Evolutionary conservation across 2,888 invertebrate genomes (phyloP).

Genomic region (Xanthorhoe designata): DNA sequence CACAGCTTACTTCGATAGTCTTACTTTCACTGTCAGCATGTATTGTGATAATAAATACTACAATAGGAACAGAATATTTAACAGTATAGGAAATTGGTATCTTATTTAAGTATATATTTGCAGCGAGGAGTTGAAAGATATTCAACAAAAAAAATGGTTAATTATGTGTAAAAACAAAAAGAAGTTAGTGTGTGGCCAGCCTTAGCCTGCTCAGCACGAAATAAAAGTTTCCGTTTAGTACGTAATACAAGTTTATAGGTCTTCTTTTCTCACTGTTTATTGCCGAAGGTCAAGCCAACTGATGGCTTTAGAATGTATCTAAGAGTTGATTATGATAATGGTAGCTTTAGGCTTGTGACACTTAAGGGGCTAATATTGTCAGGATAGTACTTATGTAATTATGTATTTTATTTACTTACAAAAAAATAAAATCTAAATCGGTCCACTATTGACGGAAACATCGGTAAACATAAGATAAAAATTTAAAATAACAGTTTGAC

Average conservation of each 20-base stretch:
- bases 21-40: no score
- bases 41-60: no score
- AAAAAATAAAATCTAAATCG: no score
- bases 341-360: not conserved
- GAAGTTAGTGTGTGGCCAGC: not conserved
- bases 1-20: no score
- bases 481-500: not conserved
- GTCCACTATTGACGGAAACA: no score
- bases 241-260: constrained; percentile 2
- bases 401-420: no score
- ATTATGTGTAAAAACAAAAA: not conserved
- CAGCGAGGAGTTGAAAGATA: not conserved
- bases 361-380: no score
- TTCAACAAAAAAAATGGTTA: not conserved
- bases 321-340: not conserved
- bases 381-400: no score
- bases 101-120: no score
- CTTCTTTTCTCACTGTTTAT: constrained; percentile 3
- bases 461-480: no score
- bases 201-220: not conserved
- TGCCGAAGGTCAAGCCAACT: not conserved
- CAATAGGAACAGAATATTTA: no score
- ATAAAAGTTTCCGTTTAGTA: constrained; percentile 1
- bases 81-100: no score
- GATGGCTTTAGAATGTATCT: not conserved